Base-by-base conservation (phyloP, 2,113 vertebrate species). In the Oreochromis aureus region DNA sequence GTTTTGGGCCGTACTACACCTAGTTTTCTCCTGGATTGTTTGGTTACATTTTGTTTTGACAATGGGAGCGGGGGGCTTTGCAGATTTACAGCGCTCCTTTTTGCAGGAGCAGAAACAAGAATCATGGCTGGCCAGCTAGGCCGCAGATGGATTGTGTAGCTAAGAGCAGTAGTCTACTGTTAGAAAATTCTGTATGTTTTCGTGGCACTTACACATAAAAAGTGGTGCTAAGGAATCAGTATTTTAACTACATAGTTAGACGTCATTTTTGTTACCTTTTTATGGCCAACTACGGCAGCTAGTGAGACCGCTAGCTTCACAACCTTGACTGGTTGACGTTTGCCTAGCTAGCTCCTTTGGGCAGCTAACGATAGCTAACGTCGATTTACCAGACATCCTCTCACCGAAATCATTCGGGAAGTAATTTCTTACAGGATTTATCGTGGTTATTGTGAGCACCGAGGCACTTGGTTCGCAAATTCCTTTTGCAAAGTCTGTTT, bases 61-160 rank as follows among this genome's bases (percentile, higher is more conserved):
- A 93, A 96, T 96, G 96, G 95, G 91, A 93, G 89, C 89, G 90
- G 87, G 91, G 63, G 61, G 94, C 44, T 95, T 94, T 95, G 94
- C 94, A 93, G 78, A 91, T 95, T 92, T 94, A 89, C 94, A 85
- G 41, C 90, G 93, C 94, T 96, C 89, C 93, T 91, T 93, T 88
- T 90, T 91, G 95, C 95, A 90, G 94, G 94, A 95, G 93, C 93
- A 94, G 94, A 91, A 94, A 89, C 92, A 89, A 94, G 93, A 95
- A 94, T 93, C 96, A 94, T 94, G 95, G 96, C 94, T 95, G 93
- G 95, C 93, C 94, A 94, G 95, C 94, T 95, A 96, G 95, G 95
- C 95, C 95, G 94, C 94, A 51, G 54, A 76, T 44, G 85, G 86
- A 22, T 87, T 88, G 51, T 80, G 82, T 69, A 79, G 86, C 86